Conservation (phyloP, 2,113 vertebrate genomes). For the Actenoides hombroni region DNA sequence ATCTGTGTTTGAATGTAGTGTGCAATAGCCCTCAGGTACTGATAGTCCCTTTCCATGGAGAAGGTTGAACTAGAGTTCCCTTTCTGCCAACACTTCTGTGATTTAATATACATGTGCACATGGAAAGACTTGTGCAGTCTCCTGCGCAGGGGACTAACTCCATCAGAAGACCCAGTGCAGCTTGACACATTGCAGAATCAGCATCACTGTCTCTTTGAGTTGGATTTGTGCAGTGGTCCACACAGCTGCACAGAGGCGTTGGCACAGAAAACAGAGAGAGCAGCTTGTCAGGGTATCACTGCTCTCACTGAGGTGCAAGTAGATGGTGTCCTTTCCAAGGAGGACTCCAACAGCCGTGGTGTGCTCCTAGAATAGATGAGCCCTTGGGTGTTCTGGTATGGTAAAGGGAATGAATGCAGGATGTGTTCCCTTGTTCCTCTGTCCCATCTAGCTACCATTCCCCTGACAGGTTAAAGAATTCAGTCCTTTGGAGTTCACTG, state of each 20-base stretch:
- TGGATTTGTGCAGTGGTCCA: neutral
- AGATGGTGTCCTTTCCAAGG: neutral
- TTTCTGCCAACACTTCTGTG: neutral
- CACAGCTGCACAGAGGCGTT: neutral
- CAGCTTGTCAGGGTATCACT: neutral
- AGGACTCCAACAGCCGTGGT: neutral
- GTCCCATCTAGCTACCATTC: neutral
- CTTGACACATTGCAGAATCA: neutral
- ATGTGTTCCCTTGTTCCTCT: neutral
- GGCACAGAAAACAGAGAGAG: neutral
- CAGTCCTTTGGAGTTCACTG: neutral
- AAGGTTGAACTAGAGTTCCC: neutral
- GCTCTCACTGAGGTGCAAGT: neutral
- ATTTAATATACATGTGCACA: neutral
- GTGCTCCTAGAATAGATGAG: neutral
- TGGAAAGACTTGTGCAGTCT: neutral
- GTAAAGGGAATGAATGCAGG: neutral
- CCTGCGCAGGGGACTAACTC: fast-evolving
- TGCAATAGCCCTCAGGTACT: neutral
- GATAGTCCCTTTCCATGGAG: neutral
- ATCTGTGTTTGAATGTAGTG: neutral
- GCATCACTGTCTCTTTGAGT: neutral
- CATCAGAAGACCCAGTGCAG: neutral
- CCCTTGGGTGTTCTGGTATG: neutral
- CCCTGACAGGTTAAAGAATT: neutral